Evolutionary conservation across 2,888 invertebrate genomes (phyloP), one percentile per base, ranked within the genome.

Genomic region (Trichopoda pennipes): DNA sequence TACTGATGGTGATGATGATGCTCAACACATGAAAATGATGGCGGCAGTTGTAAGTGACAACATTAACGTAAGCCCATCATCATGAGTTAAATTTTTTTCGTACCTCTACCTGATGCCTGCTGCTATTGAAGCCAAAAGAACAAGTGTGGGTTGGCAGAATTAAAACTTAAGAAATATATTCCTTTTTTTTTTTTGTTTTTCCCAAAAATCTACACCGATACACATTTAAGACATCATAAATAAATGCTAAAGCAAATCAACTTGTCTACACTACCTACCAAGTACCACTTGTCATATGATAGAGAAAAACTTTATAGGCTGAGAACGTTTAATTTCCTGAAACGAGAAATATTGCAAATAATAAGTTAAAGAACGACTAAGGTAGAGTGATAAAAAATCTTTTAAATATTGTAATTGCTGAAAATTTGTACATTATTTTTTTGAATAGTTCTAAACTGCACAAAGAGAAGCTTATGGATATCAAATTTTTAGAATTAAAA

Each of bases 11-110:
- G 42, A 58, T 35, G 76, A 66, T 49, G 60, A 53, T 66, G 61
- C 53, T 60, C 21, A 81, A 58, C 60, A 81, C 56, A 81, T 73
- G 72, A 63, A 74, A 75, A 70, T 74, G 74, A 78, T 81, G 81
- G 74, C 81, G 81, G 81, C 79, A 79, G 73, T 79, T 73, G 79
- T 49, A 79, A 79, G 73, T 79, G 73, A 79, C 66, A 77, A 78
- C 81, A 81, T 75, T 75, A 78, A 81, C 78, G 78, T 81, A 81
- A 78, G 49, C 78, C 69, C 78, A 74, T 81, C 78, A 78, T 78
- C 69, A 58, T 74, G 69, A 81, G 51, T 74, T 77, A 38, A 35
- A 55, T 8, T 42, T 49, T 44, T 55, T 42, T 21, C 47, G 47
- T 47, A 10, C 32, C 47, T 63, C 19, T 23, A 9, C 23, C 32